Conservation (phyloP, 2,113 vertebrate genomes). For the Xenus cinereus region DNA sequence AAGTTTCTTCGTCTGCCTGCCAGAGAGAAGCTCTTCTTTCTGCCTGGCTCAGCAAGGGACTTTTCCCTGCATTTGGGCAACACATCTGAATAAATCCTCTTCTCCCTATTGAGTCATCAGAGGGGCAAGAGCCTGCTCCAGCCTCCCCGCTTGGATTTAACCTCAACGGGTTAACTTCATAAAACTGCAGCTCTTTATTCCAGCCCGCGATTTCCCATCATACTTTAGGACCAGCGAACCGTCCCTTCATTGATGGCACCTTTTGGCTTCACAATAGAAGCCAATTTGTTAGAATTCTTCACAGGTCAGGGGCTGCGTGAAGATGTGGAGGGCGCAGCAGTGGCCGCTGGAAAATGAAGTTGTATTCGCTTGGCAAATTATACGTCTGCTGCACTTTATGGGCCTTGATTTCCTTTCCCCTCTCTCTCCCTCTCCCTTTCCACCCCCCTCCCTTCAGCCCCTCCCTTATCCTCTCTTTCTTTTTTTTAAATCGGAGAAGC, state of each 20-base stretch:
- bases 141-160: constrained; percentile 58
- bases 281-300: constrained; percentile 99
- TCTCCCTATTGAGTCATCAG: not conserved
- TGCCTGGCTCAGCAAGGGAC: not conserved
- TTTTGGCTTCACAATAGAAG: constrained; percentile 99
- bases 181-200: constrained; percentile 91
- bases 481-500: constrained; percentile 72
- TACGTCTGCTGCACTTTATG: constrained; percentile 93
- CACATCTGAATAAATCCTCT: not conserved
- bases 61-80: not conserved
- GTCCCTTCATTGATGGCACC: constrained; percentile 98
- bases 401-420: constrained; percentile 79
- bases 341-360: constrained; percentile 91
- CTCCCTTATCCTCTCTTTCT: constrained; percentile 26
- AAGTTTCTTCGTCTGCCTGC: not conserved
- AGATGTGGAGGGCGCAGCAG: constrained; percentile 88
- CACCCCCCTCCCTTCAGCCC: not conserved
- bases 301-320: constrained; percentile 97
- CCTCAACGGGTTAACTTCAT: constrained; percentile 96
- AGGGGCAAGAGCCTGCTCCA: not conserved
- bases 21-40: not conserved
- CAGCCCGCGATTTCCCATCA: constrained; percentile 89
- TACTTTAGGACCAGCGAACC: constrained; percentile 96
- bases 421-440: constrained; percentile 30
- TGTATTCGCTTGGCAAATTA: constrained; percentile 92